A percentile compares a stretch with the other conserved stretches of the same genome.
Conservation (phyloP, 35 echinoderm and acorn worm genomes). For the Apostichopus japonicus region DNA sequence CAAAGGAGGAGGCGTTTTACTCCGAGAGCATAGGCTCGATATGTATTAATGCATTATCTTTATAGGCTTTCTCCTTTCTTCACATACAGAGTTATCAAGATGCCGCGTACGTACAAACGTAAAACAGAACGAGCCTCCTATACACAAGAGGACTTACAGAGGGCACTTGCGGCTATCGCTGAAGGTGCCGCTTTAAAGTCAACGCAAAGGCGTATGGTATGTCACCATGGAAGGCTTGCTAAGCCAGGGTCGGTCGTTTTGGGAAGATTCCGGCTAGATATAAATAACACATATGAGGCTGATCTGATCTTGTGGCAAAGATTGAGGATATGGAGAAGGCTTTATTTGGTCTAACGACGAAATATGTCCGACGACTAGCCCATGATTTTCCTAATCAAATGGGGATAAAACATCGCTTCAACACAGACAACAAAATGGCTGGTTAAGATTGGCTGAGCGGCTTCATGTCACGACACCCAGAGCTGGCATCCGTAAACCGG, state of each 20-base stretch:
- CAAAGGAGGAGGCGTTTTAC: constrained; percentile 26
- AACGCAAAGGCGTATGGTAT: constrained; percentile 49
- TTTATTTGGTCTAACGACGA: constrained; percentile 34
- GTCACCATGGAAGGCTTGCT: constrained; percentile 19
- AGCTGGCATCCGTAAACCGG: constrained; percentile 43
- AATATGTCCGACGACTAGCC: constrained; percentile 8
- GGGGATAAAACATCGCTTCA: constrained; percentile 30
- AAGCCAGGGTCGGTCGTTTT: constrained; percentile 40
- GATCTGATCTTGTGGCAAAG: constrained; percentile 23
- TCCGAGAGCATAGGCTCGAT: background rate
- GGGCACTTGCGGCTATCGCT: background rate
- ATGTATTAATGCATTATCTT: background rate
- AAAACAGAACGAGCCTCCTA: constrained; percentile 25
- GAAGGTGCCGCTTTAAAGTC: constrained; percentile 9
- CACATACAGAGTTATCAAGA: constrained; percentile 12
- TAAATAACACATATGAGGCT: constrained; percentile 29
- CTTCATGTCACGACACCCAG: constrained; percentile 3
- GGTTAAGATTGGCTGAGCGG: constrained; percentile 31
- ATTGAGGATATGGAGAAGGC: constrained; percentile 40
- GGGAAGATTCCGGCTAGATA: constrained; percentile 43
- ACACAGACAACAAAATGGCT: constrained; percentile 38
- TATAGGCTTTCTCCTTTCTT: background rate
- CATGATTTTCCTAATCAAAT: constrained; percentile 13
- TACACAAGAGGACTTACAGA: constrained; percentile 19
- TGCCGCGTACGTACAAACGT: constrained; percentile 44